Base-by-base conservation (phyloP, 2,888 invertebrate genomes). In the Agrilus mali region DNA sequence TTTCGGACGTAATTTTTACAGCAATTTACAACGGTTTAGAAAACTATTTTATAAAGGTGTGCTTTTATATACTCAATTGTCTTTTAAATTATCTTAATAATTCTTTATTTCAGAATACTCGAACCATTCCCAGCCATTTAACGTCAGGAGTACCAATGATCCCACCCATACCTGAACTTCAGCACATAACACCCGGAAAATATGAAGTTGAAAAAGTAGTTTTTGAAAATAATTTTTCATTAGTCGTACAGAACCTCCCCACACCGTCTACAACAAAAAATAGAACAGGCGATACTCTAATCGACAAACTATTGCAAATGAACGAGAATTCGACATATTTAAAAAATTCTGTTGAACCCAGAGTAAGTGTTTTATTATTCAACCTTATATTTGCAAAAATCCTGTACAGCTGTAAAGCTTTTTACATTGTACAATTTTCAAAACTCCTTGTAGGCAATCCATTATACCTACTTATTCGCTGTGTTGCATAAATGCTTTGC, bases 101-200 rank as follows among this genome's bases (percentile, higher is more conserved):
- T 36, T 13, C 10, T 42, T 42, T 13, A 17, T 27, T 35, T 39
- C 14, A 43, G 43, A 35, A 43, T 17, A 36, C 39, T 8, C 4
- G 6, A 1, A 4, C 10, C 7, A 7, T n/a, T 40, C 43, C 43
- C 3, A 10, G 12, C 3, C 14, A 40, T 13, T 6, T 34, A 15
- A 20, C 22, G 4, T 6, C 8, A 4, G 20, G 13, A n/a, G 20
- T 32, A 13, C 41, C 35, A 22, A 14, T 40, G 1, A 35, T 41
- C 10, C 27, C 27, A 10, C 2, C 8, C 27, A 27, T 27, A 10
- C 27, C 27, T 8, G 27, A 27, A 22, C 37, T 57, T 62, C 33
- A 54, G 66, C 60, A 63, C 70, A 5, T 73, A 74, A 52, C 70
- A 69, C 50, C 70, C 69, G 57, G 57, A 73, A 36, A 64, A 74